A percentile compares a stretch with the other conserved stretches of the same genome.
phyloP scores from a whole-genome alignment of 2,797 vertebrate genomes.

The Tamandua tetradactyla region DNA sequence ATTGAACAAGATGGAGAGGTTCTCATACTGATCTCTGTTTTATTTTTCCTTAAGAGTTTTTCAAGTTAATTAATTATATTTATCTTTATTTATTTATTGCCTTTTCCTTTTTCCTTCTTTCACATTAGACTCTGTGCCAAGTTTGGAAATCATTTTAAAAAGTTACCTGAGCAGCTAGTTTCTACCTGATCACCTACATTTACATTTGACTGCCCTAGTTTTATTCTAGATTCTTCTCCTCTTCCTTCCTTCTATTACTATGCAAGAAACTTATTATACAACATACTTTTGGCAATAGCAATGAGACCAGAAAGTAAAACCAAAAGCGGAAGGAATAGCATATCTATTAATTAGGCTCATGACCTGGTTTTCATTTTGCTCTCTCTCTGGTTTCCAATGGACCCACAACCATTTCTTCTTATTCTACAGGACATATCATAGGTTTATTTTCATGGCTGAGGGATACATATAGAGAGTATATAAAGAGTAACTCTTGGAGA shows the following conservation, averaged over 20 bases:
- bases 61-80: not conserved
- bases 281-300: not conserved
- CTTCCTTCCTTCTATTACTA: not conserved
- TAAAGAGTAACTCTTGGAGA: slow-evolving; percentile 7
- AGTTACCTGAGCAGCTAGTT: not conserved
- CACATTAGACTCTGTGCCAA: not conserved
- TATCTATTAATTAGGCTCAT: not conserved
- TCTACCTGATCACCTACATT: not conserved
- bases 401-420: not conserved
- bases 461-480: not conserved
- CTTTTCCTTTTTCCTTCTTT: not conserved
- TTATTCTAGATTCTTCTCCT: not conserved
- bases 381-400: slow-evolving; percentile 12
- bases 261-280: not conserved
- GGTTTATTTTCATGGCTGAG: slow-evolving; percentile 26
- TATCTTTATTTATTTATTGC: not conserved
- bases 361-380: slow-evolving; percentile 21
- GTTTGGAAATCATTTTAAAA: slow-evolving; percentile 40
- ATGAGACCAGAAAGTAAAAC: not conserved
- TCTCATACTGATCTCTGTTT: slow-evolving; percentile 19
- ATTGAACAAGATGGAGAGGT: slow-evolving; percentile 38
- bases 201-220: not conserved
- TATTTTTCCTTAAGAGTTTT: not conserved
- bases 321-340: not conserved
- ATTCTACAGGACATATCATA: not conserved